Base-by-base conservation (phyloP, 2,797 vertebrate species). In the Galaxias olidus region DNA sequence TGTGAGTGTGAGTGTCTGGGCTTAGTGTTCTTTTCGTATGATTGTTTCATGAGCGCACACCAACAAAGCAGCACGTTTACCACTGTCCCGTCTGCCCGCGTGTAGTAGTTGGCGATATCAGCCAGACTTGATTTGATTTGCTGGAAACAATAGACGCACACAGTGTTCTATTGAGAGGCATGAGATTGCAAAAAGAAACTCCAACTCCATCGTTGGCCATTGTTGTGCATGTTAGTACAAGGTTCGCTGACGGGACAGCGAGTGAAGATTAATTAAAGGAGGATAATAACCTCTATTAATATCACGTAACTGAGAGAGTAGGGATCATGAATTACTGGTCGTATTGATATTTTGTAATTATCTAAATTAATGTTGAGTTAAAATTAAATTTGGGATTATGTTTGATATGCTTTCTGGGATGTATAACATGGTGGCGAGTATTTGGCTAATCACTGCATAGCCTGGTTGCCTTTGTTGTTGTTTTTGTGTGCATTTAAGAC, bases 191-290 rank as follows among this genome's bases (percentile, higher is more conserved):
- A 75, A 77, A 77, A 62, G 59, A 76, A 89, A 88, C 80, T 88
- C 78, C 78, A 76, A 71, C 50, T 78, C 86, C 82, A 84, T 90
- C 89, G 86, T 89, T 78, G 84, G 69, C 83, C 86, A 84, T 87
- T 89, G 87, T 86, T 53, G 82, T 78, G 71, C 80, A 18, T 62
- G 81, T 19, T 53, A 30, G 30, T 30, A 30, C 30, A 30, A 75
- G 75, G 77, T 73, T 59, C 66, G 65, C 74, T 46, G 65, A 78
- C 82, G 85, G 86, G 86, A 86, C 86, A 84, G 84, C 65, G 12
- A 63, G 84, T 67, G 12, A 63, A 63, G 50, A 0, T 4, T 76
- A 63, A 51, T 14, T 49, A 43, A 20, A 64, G 63, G 67, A 65
- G 67, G 74, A 76, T 20, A 30, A 20, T 12, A 43, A 14, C 52